phyloP scores from a whole-genome alignment of 2,113 vertebrate genomes.

The Sardina pilchardus region DNA sequence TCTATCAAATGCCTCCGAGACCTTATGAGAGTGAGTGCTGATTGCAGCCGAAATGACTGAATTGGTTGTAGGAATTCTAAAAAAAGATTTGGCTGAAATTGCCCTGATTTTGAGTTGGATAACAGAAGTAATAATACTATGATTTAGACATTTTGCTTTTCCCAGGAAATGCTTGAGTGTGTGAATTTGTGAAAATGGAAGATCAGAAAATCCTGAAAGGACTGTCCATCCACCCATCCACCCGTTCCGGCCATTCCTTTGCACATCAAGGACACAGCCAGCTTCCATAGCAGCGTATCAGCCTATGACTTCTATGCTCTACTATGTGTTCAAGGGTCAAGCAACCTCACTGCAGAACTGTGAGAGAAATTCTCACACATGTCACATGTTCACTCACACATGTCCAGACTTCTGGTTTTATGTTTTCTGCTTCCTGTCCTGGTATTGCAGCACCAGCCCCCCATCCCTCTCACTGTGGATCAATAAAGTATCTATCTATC shows the following conservation, averaged over 20 bases:
- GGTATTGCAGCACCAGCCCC: not conserved
- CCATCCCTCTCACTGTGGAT: not conserved
- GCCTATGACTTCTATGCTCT: not conserved
- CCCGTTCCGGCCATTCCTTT: not conserved
- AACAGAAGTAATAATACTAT: too few relatives aligned
- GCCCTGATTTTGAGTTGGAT: too few relatives aligned
- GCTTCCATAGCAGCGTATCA: not conserved
- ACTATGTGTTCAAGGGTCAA: not conserved
- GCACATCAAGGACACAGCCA: not conserved
- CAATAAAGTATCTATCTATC: too few relatives aligned
- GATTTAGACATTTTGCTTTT: too few relatives aligned
- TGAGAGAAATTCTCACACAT: not conserved
- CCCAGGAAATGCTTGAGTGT: too few relatives aligned
- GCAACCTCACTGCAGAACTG: not conserved
- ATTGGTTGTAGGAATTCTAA: too few relatives aligned
- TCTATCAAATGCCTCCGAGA: not conserved
- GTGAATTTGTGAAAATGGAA: too few relatives aligned
- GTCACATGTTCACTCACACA: too few relatives aligned
- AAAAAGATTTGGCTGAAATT: too few relatives aligned
- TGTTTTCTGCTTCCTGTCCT: not conserved
- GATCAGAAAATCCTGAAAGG: too few relatives aligned
- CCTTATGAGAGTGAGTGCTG: too few relatives aligned
- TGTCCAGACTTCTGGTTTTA: not conserved
- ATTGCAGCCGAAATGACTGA: too few relatives aligned
- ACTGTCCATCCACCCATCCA: not conserved